Evolutionary conservation across 1,140 invertebrate genomes (phyloP).

Genomic region (Scaptomyza hsui): DNA sequence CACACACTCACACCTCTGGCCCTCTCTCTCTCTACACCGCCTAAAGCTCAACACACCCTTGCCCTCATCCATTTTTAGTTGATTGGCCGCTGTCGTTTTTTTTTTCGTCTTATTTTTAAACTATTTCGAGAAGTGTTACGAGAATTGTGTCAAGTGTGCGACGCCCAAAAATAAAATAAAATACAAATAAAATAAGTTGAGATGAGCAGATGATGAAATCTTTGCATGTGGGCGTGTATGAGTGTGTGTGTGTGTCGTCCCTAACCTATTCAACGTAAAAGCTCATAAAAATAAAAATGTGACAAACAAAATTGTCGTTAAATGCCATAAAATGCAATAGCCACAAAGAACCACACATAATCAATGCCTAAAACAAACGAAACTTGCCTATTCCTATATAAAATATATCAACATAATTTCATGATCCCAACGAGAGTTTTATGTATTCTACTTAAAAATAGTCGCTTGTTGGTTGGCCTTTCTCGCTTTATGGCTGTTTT

Average conservation of each 20-base stretch:
- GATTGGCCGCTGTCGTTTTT: slow-evolving; percentile 54
- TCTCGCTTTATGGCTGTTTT: slow-evolving; percentile 33
- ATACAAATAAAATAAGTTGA: slow-evolving; percentile 12
- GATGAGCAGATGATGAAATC: slow-evolving; percentile 41
- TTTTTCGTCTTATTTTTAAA: slow-evolving; percentile 78
- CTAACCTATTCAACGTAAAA: slow-evolving; percentile 35
- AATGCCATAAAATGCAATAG: slow-evolving; percentile 47
- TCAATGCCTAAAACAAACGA: slow-evolving; percentile 35
- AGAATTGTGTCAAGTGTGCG: slow-evolving; percentile 79
- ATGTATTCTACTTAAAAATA: slow-evolving; percentile 50
- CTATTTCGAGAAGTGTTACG: slow-evolving; percentile 57
- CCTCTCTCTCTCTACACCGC: background rate
- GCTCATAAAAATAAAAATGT: slow-evolving; percentile 34
- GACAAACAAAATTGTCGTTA: slow-evolving; percentile 50
- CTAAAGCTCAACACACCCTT: background rate
- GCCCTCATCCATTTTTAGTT: slow-evolving; percentile 24
- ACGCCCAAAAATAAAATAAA: slow-evolving; percentile 38
- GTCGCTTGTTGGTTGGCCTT: slow-evolving; percentile 25
- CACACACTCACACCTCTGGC: no score
- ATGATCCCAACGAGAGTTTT: slow-evolving; percentile 28
- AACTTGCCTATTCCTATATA: slow-evolving; percentile 43
- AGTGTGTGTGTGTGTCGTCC: background rate
- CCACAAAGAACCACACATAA: slow-evolving; percentile 5
- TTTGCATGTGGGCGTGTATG: slow-evolving; percentile 27
- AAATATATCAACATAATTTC: slow-evolving; percentile 15